Evolutionary conservation across 2,113 vertebrate genomes (phyloP).

Genomic region (Sturnira hondurensis): DNA sequence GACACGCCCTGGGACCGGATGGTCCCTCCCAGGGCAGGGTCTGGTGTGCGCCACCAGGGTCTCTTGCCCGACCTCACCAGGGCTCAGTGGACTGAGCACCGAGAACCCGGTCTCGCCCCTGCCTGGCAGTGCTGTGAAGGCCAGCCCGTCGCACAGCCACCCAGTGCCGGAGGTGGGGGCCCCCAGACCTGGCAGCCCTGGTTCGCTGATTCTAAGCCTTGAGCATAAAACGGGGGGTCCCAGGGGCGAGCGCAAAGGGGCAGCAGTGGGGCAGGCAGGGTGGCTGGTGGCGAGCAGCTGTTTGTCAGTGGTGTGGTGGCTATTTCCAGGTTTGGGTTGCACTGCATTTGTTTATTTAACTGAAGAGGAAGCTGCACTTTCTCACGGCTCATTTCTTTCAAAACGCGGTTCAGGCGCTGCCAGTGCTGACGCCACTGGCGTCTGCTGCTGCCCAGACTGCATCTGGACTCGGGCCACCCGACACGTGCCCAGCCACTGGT

Average conservation of each 20-base stretch:
- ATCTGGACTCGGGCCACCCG: no score
- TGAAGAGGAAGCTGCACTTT: slow-evolving; percentile 42
- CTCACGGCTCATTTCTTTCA: slow-evolving; percentile 49
- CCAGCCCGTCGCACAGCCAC: neutral
- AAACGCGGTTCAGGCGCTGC: neutral
- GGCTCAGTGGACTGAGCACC: neutral
- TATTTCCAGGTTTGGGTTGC: slow-evolving; percentile 41
- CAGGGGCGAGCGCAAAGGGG: accelerated
- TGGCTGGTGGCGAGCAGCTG: accelerated
- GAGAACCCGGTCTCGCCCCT: neutral
- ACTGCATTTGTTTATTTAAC: slow-evolving; percentile 48
- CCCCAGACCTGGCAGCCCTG: neutral
- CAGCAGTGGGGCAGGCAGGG: accelerated
- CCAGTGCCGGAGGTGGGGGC: accelerated
- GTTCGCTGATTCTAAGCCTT: no score
- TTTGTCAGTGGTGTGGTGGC: slow-evolving; percentile 11
- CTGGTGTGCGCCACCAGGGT: accelerated
- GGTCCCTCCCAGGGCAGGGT: neutral
- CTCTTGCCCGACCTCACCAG: accelerated
- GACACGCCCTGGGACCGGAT: accelerated
- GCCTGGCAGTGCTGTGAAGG: neutral
- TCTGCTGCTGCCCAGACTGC: no score
- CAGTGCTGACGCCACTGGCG: neutral
- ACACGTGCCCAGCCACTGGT: no score
- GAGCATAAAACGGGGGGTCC: no score